Base-by-base conservation (phyloP, 30 jellyfish, hydroid and myxozoan species). In the Hydractinia echinata region DNA sequence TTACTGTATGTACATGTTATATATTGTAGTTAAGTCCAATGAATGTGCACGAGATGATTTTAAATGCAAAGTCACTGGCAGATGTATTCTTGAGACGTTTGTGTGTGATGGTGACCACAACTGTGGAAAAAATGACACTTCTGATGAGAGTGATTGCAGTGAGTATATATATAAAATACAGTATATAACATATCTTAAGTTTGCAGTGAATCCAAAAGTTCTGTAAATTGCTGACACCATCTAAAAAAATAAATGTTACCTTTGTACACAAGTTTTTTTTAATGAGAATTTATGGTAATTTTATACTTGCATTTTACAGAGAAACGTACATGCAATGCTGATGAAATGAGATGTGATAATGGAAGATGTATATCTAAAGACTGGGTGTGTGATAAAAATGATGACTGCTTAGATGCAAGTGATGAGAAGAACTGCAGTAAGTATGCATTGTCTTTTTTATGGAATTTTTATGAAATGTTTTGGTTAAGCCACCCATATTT, bases 31-130 rank as follows among this genome's bases (percentile, higher is more conserved):
- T 44, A 64, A 7, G 21, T 19, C 85, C 56, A 61, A 54, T 8
- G 39, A 54, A 62, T 92, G 98, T 72, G 54, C 51, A 16, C 66
- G 55, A 8, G 44, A 76, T 64, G 85, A 92, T 56, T 92, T 92
- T 82, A 92, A 87, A 61, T 92, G 98, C 79, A 78, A 51, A 4
- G 56, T 53, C 30, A 87, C 95, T 79, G 98, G 96, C 16, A 84
- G 56, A 18, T 92, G 98, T 81, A 92, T 92, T 62, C 84, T 61
- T 39, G 51, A 76, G 55, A 16, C 55, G 4, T 74, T 10, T 83
- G 68, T 82, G 30, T 92, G 98, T 76, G 98, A 92, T 64, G 74
- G 74, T 6, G 19, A n/a, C 74, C 10, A 64, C 19, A 64, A 64
- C 39, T 64, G 74, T 64, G 44, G 44, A 30, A 30, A 30, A 2